A percentile compares a stretch with the other conserved stretches of the same genome.
These are phyloP conservation scores for Acrocephalus arundinaceus DNA, from an alignment of 2,113 vertebrate species.

Conservation along the genomic window DNA sequence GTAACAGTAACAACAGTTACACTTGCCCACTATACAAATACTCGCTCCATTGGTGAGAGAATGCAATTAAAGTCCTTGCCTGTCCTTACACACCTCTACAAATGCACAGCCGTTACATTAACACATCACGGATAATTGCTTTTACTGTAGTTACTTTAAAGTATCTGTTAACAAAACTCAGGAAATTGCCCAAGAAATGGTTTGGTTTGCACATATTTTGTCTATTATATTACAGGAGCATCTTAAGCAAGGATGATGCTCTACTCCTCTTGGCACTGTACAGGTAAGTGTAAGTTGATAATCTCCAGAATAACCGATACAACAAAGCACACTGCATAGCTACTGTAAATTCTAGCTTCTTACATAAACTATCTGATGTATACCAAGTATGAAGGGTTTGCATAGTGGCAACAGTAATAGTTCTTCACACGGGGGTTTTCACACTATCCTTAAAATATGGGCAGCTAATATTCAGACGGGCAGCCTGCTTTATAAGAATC, in stretches of 20 bases:
- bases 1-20: conserved; percentile 1
- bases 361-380: not conserved
- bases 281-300: not conserved
- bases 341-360: not conserved
- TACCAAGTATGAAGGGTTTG: not conserved
- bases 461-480: not conserved
- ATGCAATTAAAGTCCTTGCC: not conserved
- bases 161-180: not conserved
- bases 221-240: not conserved
- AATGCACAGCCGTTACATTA: not conserved
- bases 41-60: not conserved
- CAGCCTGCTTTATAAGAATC: not conserved
- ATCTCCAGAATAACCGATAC: not conserved
- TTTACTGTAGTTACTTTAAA: conserved; percentile 29
- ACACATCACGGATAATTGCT: not conserved
- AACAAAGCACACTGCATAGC: not conserved
- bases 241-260: not conserved
- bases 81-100: not conserved
- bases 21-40: conserved; percentile 18
- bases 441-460: not conserved
- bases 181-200: not conserved
- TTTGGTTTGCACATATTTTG: not conserved
- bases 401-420: conserved; percentile 29
- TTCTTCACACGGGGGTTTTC: not conserved
- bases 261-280: not conserved